Conservation (phyloP, 2,797 vertebrate species). For the Geotrypetes seraphini region DNA sequence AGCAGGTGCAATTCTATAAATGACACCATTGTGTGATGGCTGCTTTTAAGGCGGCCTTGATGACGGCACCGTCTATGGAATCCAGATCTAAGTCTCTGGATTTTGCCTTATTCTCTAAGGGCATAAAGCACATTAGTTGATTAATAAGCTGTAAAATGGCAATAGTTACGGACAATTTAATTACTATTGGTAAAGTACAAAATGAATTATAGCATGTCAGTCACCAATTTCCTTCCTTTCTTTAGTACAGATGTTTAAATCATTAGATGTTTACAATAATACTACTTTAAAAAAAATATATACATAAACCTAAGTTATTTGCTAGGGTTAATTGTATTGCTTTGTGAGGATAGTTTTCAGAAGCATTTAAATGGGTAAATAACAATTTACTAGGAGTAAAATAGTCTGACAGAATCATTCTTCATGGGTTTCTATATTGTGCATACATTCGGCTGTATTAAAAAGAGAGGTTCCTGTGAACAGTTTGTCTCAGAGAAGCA, state of each 20-base stretch:
- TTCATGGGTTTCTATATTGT: no score
- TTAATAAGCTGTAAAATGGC: constrained; percentile 97
- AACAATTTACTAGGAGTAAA: no score
- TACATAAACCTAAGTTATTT: constrained; percentile 14
- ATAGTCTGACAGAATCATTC: no score
- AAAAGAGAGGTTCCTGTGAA: no score
- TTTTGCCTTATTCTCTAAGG: constrained; percentile 68
- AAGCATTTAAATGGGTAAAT: no score
- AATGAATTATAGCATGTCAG: constrained; percentile 61
- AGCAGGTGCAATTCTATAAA: no score
- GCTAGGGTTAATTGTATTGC: background rate
- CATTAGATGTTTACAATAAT: constrained; percentile 29
- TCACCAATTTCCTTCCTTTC: constrained; percentile 47
- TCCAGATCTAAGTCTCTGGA: constrained; percentile 64
- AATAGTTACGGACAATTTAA: constrained; percentile 89
- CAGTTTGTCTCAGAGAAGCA: no score
- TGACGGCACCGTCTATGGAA: no score
- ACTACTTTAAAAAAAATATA: constrained; percentile 15
- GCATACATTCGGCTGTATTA: no score
- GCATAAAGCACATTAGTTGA: constrained; percentile 91
- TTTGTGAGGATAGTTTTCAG: no score
- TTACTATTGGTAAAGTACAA: constrained; percentile 70
- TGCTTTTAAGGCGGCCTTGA: no score
- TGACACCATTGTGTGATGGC: no score
- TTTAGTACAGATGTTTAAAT: constrained; percentile 48